A percentile compares a stretch with the other conserved stretches of the same genome.
Evolutionary conservation across 2,888 invertebrate species (phyloP).

Genomic region (Drosophila nigricruria): DNA sequence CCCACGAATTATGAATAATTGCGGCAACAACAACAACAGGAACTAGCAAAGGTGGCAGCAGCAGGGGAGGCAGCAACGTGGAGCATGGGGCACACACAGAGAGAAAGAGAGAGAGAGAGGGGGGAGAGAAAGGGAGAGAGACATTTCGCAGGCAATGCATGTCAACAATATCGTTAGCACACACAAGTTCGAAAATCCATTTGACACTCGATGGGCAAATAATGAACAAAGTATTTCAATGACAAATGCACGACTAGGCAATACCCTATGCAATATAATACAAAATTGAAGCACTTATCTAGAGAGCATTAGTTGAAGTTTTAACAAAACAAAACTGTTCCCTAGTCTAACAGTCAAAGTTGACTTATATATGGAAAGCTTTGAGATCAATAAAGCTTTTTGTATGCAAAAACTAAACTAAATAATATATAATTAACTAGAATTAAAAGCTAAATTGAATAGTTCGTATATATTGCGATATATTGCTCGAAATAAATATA

Average conservation of each 20-base stretch:
- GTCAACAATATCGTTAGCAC: slow-evolving; percentile 60
- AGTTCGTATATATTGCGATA: not conserved
- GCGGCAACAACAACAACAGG: slow-evolving; percentile 45
- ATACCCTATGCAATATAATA: slow-evolving; percentile 8
- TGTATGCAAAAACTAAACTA: not conserved
- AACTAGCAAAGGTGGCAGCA: slow-evolving; percentile 1
- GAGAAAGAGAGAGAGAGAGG: too few relatives aligned
- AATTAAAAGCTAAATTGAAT: not conserved
- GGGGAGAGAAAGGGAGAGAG: not conserved
- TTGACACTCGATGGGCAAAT: slow-evolving; percentile 60
- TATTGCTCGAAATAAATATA: too few relatives aligned
- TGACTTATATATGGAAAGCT: not conserved
- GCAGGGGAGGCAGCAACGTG: not conserved
- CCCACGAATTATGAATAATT: slow-evolving; percentile 79
- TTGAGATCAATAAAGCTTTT: not conserved
- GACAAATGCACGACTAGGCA: slow-evolving; percentile 7
- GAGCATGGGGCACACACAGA: slow-evolving; percentile 1
- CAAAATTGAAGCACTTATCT: too few relatives aligned
- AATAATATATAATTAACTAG: not conserved
- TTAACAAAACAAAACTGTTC: not conserved
- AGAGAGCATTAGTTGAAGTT: not conserved
- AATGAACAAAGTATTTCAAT: slow-evolving; percentile 40
- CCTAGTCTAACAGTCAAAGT: not conserved
- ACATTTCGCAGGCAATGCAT: slow-evolving; percentile 21
- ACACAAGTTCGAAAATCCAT: slow-evolving; percentile 65